Conservation (phyloP, 2,888 invertebrate species). For the Oligia fasciuncula region DNA sequence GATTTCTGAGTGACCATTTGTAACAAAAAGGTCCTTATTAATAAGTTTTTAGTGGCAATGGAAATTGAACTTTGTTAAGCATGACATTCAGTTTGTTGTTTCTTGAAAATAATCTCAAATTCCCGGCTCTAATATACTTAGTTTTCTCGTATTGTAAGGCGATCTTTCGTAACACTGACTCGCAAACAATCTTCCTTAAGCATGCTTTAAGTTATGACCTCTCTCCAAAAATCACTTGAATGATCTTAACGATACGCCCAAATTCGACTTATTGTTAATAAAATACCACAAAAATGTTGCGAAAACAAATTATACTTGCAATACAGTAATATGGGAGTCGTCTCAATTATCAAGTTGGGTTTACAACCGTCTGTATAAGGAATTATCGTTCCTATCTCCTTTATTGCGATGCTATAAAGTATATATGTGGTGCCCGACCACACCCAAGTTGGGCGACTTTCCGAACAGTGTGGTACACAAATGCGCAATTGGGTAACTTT, state of each 20-base stretch:
- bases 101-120: too few species aligned
- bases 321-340: slow-evolving; percentile 52
- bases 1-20: neutral
- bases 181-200: slow-evolving; percentile 16
- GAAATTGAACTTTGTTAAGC: too few species aligned
- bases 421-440: slow-evolving; percentile 56
- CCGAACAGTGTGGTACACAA: slow-evolving; percentile 58
- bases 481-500: slow-evolving; percentile 36
- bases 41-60: too few species aligned
- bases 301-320: slow-evolving; percentile 55
- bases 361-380: slow-evolving; percentile 59
- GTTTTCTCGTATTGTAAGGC: neutral
- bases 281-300: slow-evolving; percentile 45
- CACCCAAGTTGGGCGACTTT: slow-evolving; percentile 55
- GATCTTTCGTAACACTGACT: slow-evolving; percentile 9
- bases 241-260: slow-evolving; percentile 39
- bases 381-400: slow-evolving; percentile 62
- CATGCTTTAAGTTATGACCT: slow-evolving; percentile 26
- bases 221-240: slow-evolving; percentile 35
- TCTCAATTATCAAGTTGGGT: slow-evolving; percentile 59
- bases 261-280: slow-evolving; percentile 42
- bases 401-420: slow-evolving; percentile 60
- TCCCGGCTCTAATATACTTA: too few species aligned
- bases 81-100: neutral
- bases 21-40: neutral